Evolutionary conservation across 2,113 vertebrate species (phyloP).

Genomic region (Microtus pennsylvanicus): DNA sequence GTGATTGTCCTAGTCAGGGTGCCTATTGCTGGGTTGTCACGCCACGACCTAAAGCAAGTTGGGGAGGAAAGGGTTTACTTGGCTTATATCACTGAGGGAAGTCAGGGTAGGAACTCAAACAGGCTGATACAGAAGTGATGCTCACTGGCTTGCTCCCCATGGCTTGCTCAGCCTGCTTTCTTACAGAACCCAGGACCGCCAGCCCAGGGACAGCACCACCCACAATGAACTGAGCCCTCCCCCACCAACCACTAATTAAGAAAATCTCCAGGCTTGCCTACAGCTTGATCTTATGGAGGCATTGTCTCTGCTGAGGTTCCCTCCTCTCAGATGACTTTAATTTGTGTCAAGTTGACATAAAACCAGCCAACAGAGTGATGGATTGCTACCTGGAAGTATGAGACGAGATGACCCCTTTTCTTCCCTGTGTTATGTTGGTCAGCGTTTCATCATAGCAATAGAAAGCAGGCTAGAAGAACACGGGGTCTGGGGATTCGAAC

Average conservation of each 20-base stretch:
- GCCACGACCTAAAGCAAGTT: not conserved
- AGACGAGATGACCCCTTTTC: not conserved
- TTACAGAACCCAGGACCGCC: not conserved
- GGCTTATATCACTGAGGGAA: not conserved
- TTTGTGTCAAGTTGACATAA: not conserved
- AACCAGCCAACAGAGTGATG: not conserved
- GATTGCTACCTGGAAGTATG: not conserved
- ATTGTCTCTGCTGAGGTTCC: not conserved
- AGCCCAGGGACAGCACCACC: not conserved
- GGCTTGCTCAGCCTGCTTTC: not conserved
- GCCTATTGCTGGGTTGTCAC: not conserved
- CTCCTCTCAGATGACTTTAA: not conserved
- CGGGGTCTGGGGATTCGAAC: not conserved
- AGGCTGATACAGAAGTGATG: not conserved
- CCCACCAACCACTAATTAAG: not conserved
- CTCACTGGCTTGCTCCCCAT: not conserved
- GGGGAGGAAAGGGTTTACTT: not conserved
- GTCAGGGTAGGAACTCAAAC: not conserved
- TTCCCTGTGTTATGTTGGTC: not conserved
- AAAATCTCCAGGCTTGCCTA: not conserved
- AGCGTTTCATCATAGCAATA: not conserved
- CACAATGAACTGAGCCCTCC: not conserved
- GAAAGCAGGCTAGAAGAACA: not conserved
- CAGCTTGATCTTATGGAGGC: not conserved
- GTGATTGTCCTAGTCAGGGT: not conserved